Base-by-base conservation (phyloP, 2,113 vertebrate genomes). In the Scortum barcoo region DNA sequence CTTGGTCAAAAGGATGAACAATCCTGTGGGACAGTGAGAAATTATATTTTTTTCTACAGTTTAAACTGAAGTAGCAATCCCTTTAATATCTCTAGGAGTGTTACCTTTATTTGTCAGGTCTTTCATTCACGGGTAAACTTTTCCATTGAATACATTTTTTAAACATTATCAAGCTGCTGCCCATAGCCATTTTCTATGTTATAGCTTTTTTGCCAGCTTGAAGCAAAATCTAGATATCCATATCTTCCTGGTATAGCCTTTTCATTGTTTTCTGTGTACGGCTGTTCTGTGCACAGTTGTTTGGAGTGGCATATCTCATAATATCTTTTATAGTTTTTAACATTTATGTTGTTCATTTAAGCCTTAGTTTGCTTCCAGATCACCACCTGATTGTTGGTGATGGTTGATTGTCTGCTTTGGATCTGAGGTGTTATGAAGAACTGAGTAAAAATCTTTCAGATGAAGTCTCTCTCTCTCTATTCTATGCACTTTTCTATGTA, bases 291-390 rank as follows among this genome's bases (percentile, higher is more conserved):
- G 53, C 33, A 12, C 36, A 2, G 5, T 26, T 8, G n/a, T 40
- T 40, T 40, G 67, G 30, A 24, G 36, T 38, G 30, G 2, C 12
- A 53, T 38, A 53, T 24, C 20, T 4, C 67, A 38, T 54, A 40
- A 70, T 40, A 44, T 40, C 24, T 57, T 57, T 72, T 14, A 44
- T 72, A 53, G 11, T 38, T 72, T n/a, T n/a, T n/a, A n/a, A 24
- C 53, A 20, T 44, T 42, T 28, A 72, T 4, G 2, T 56, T 56
- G 22, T 13, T 33, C 42, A 38, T 20, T 24, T n/a, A 10, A 40
- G 14, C 42, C 22, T 77, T 22, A 61, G 74, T 30, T 50, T 48
- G 11, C 28, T 11, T 51, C 19, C 50, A 38, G 28, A 17, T 46
- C 1, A 0, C 30, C 48, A 13, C 16, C 11, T 8, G n/a, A 2